Evolutionary conservation across 2,797 vertebrate species (phyloP), one percentile per base, ranked within the genome.

Genomic region (Spinus olivaceus): DNA sequence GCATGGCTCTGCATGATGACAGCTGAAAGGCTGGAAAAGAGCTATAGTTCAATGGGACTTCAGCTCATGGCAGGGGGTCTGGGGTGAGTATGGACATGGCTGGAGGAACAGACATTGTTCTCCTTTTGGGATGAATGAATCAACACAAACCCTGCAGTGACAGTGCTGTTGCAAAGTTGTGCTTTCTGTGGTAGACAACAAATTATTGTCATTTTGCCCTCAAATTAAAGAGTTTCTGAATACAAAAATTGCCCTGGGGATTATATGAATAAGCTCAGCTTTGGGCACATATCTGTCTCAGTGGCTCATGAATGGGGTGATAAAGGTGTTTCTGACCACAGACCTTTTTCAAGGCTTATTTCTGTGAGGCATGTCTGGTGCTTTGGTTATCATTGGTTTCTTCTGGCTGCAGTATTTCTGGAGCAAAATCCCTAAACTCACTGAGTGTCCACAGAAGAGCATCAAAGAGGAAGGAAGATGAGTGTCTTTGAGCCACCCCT

Each of bases 61-160:
- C 2, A 5, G 33, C 41, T 92, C 1, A 1, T 30, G 2, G 1
- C 2, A 2, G 17, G 10, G 27, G 14, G 1, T 61, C 23, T 82
- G 61, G 50, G 21, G 8, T 79, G 41, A 51, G 18, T 23, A 21
- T 49, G 33, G 50, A 79, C 4, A 0, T 89, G 21, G 5, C 33
- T 87, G 54, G 59, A 47, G 32, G 33, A 92, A 41, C 32, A 63
- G 35, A 41, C 5, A 23, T 65, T 86, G 72, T 85, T 47, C 18
- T 87, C 18, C 32, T 84, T 17, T 32, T 67, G 27, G 21, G 50
- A 53, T 89, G 66, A 61, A 61, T 37, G 19, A 89, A 49, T 47
- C 1, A 2, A 64, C 78, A 67, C 37, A 56, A 70, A 56, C 10
- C 14, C 44, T 33, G 24, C 23, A 81, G 33, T 25, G 9, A 49